Base-by-base conservation (phyloP, 2,888 invertebrate genomes). In the Megaustenia siamemsis region DNA sequence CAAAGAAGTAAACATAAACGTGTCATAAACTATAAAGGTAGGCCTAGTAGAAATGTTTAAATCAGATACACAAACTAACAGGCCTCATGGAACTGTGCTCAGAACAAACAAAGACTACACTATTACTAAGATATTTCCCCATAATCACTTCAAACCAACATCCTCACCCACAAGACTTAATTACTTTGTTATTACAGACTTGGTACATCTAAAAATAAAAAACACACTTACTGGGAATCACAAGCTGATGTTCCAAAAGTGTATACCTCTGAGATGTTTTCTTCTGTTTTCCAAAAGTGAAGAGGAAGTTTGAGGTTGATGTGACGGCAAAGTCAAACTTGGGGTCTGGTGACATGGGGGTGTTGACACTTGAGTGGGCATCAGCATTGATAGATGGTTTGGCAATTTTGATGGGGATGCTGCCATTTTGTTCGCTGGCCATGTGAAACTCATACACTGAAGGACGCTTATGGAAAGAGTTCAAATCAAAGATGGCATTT, bases 361-460 rank as follows among this genome's bases (percentile, higher is more conserved):
- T 24, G 40, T 53, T 80, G 43, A 84, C 28, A 35, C 75, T 80
- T n/a, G 84, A 75, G 35, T 45, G 71, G 10, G 84, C 75, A 73
- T 84, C 80, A 15, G 80, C 63, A 35, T 80, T 35, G 18, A 77
- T 32, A 3, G 85, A 78, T 12, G 81, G 68, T 28, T 77, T 85
- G 32, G 68, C 60, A 73, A 85, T 82, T 66, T 82, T 85, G 66
- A 82, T 77, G n/a, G 85, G 85, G n/a, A 82, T 69, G 53, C 63
- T 66, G 28, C 32, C 75, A 43, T 80, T 78, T 32, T 73, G 68
- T n/a, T 81, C 88, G 0, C 83, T 35, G 49, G 12, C 21, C 6
- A 66, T 49, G 24, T 43, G 28, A 10, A 43, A 21, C 28, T 84
- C 86, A 15, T 86, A 86, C 40, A 84, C 80, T 66, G 87, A 77